Conservation (phyloP, 2,888 invertebrate genomes). For the Cheilosia urbana region DNA sequence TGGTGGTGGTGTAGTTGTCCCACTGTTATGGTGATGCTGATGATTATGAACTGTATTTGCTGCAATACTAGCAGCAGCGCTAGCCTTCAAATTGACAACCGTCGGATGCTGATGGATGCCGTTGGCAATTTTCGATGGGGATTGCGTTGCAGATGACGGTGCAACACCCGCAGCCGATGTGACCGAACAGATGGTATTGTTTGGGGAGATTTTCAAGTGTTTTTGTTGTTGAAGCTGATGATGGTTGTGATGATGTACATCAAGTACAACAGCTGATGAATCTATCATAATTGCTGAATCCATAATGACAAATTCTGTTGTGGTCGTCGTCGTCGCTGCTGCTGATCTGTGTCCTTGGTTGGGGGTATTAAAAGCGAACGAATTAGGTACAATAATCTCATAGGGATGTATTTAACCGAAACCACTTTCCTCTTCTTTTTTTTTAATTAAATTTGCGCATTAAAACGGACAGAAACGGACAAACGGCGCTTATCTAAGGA, state of each 20-base stretch:
- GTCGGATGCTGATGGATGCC: constrained; percentile 76
- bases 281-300: constrained; percentile 80
- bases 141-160: constrained; percentile 69
- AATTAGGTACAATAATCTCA: constrained; percentile 29
- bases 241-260: constrained; percentile 77
- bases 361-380: constrained; percentile 14
- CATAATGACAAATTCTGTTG: constrained; percentile 76
- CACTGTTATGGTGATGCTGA: constrained; percentile 40
- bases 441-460: not conserved
- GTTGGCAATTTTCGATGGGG: constrained; percentile 62
- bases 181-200: constrained; percentile 31
- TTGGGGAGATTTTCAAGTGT: constrained; percentile 62
- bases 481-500: not conserved
- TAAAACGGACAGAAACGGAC: no score
- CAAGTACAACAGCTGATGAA: constrained; percentile 77
- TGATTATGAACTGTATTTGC: constrained; percentile 52
- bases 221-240: constrained; percentile 77
- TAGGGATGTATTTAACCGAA: constrained; percentile 32
- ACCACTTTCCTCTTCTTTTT: not conserved
- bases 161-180: constrained; percentile 48
- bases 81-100: constrained; percentile 77
- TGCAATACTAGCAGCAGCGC: constrained; percentile 59
- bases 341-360: constrained; percentile 6
- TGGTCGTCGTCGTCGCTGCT: not conserved
- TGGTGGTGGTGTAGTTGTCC: constrained; percentile 48